Evolutionary conservation across 2,888 invertebrate genomes (phyloP), one percentile per base, ranked within the genome.

Genomic region (Athalia cordata): DNA sequence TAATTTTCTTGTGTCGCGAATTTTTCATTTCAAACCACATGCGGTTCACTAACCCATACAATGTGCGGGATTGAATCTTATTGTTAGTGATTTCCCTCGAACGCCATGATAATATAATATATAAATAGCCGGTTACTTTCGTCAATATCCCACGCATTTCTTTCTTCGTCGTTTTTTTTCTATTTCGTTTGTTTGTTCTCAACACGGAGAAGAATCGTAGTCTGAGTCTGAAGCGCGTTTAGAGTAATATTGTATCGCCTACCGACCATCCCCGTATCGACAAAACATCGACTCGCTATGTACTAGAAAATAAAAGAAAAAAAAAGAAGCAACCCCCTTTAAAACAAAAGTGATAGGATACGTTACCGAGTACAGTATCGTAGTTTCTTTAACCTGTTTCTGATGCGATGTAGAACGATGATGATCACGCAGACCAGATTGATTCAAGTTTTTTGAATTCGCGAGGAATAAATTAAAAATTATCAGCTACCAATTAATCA

Each of bases 221-320:
- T 59, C 45, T 29, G n/a, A 57, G 59, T 13, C n/a, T 50, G 43
- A 8, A n/a, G 7, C 5, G 62, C 13, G 59, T 72, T 72, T 45
- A 0, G 29, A 47, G 59, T 2, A 62, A 47, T n/a, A 15, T 8
- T 55, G 11, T 43, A 75, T 45, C 62, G 50, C 75, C 62, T 75
- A 75, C 75, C 75, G 13, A 75, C 75, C 75, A 45, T 8, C 29
- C 55, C 43, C 50, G 75, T 75, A 75, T 75, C 75, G 75, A 75
- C 75, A 75, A 75, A 75, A 75, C 75, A 75, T 75, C 75, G 62
- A 52, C 50, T 64, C 8, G 29, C 29, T 29, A 29, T 29, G 29
- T 29, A 29, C 29, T 29, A 29, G 29, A 29, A 29, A 29, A 29
- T 8, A 64, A 8, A 64, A 29, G 49, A 62, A 75, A 75, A 64